Percentiles rank a stretch among this genome's conserved stretches.
Evolutionary conservation across 1,140 invertebrate genomes (phyloP).

Genomic region (Eulimnadia texana): DNA sequence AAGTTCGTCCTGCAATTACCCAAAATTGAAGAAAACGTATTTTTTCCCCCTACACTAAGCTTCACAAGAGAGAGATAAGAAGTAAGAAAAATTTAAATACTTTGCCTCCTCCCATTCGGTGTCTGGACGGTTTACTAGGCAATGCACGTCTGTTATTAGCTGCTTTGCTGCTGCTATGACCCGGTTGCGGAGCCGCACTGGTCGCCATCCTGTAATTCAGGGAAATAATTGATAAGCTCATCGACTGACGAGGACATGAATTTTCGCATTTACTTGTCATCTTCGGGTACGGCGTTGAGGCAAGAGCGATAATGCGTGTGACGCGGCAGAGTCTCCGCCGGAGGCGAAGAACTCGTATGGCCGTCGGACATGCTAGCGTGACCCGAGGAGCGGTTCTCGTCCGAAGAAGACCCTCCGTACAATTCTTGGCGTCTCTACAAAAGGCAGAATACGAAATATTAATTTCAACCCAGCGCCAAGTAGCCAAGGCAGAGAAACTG

Average conservation of each 20-base stretch:
- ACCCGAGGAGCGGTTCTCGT: conserved; percentile 72
- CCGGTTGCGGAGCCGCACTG: conserved; percentile 4
- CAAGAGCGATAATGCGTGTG: conserved; percentile 40
- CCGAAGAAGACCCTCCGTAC: conserved; percentile 61
- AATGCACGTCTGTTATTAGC: conserved; percentile 5
- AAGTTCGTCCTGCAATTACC: conserved; percentile 22
- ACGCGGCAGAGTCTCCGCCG: conserved; percentile 29
- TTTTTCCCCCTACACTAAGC: background rate
- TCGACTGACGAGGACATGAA: too few species aligned
- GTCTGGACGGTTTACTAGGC: conserved; percentile 12
- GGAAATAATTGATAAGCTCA: background rate
- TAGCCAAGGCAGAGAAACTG: background rate
- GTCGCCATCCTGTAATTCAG: background rate
- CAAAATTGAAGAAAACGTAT: background rate
- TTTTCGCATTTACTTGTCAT: conserved; percentile 35
- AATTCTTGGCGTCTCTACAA: conserved; percentile 49
- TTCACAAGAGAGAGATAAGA: background rate
- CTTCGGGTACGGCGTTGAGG: conserved; percentile 48
- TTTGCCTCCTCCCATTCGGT: conserved; percentile 6
- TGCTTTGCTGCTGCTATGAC: conserved; percentile 1
- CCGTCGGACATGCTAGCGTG: conserved; percentile 84
- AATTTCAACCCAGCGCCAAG: background rate
- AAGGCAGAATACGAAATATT: background rate
- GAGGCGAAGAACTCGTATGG: conserved; percentile 41
- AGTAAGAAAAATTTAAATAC: background rate